A percentile compares a stretch with the other conserved stretches of the same genome.
These are phyloP conservation scores for Potorous gilbertii DNA, from an alignment of 2,797 vertebrate species.

Conservation along the genomic window DNA sequence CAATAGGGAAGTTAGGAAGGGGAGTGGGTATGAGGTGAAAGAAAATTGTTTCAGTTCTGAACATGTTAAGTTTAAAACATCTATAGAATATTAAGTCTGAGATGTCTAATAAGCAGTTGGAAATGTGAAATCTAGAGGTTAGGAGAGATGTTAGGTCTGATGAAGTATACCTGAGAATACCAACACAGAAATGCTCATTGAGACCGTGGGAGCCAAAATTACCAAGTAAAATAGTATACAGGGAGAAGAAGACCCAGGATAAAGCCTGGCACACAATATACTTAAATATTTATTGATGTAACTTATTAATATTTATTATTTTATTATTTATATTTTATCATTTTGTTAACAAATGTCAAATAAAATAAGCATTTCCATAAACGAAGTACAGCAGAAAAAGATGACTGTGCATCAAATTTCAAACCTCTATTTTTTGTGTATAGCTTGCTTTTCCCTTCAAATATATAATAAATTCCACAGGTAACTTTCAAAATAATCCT, in stretches of 20 bases:
- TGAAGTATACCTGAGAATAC: not conserved
- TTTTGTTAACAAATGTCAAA: not conserved
- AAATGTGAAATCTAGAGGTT: not conserved
- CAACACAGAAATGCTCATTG: not conserved
- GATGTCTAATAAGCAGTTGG: not conserved
- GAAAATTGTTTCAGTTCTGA: not conserved
- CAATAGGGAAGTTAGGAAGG: not conserved
- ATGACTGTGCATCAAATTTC: not conserved
- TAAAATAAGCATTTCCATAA: not conserved
- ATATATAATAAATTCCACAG: not conserved
- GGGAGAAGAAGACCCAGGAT: not conserved
- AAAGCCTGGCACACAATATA: not conserved
- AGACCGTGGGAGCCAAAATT: not conserved
- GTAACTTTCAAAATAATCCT: not conserved
- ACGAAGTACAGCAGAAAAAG: not conserved
- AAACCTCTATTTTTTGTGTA: not conserved
- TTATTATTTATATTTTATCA: not conserved
- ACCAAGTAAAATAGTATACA: not conserved
- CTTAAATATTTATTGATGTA: not conserved
- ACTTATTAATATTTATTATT: not conserved
- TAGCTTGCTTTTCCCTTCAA: not conserved
- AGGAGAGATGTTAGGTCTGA: not conserved
- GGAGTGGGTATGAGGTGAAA: not conserved
- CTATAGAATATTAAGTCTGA: not conserved
- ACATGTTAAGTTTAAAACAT: not conserved